These are phyloP conservation scores for Varecia variegata DNA, from an alignment of 2,797 vertebrate genomes.

Conservation along the genomic window DNA sequence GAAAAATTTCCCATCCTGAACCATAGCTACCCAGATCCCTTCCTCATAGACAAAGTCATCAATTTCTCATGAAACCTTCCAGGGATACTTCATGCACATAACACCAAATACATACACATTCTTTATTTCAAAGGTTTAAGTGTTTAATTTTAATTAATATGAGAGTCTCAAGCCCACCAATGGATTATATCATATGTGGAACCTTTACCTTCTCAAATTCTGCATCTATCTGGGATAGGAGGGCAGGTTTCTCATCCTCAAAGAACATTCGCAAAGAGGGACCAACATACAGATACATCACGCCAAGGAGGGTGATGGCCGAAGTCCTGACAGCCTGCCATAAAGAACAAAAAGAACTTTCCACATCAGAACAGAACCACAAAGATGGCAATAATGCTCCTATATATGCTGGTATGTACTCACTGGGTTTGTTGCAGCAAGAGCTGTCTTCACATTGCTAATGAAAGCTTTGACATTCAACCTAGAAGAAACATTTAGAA, in stretches of 20 bases:
- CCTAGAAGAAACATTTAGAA: constrained; percentile 79
- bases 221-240: constrained; percentile 95
- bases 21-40: not conserved
- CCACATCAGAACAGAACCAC: constrained; percentile 24
- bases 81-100: constrained; percentile 10
- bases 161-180: constrained; percentile 37
- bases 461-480: constrained; percentile 98
- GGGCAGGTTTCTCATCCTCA: constrained; percentile 97
- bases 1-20: not conserved
- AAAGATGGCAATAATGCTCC: not conserved
- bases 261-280: constrained; percentile 97
- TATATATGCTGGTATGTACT: constrained; percentile 78
- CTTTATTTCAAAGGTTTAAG: constrained; percentile 31
- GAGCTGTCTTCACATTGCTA: constrained; percentile 97
- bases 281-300: constrained; percentile 97
- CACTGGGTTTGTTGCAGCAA: constrained; percentile 97
- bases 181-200: not conserved
- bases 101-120: constrained; percentile 27
- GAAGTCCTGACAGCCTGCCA: constrained; percentile 93
- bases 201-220: constrained; percentile 95
- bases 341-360: constrained; percentile 65
- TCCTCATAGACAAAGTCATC: not conserved
- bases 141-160: constrained; percentile 21
- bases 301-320: constrained; percentile 94
- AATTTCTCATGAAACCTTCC: constrained; percentile 42